These are phyloP conservation scores for Ailurus styani DNA, from an alignment of 2,113 vertebrate genomes.

Conservation along the genomic window DNA sequence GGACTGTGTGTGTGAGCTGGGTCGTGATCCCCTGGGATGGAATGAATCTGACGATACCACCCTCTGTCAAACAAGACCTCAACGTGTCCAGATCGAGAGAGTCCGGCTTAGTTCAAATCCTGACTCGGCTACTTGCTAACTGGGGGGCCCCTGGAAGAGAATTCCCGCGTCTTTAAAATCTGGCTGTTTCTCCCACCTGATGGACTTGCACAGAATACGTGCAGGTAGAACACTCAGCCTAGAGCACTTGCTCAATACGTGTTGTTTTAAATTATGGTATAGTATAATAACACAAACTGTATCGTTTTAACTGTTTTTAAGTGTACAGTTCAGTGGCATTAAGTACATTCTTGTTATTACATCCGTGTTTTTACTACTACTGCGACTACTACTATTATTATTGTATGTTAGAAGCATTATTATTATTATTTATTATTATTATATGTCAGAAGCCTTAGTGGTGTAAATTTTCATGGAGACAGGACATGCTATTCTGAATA, in stretches of 20 bases:
- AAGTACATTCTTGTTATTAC: too few species aligned
- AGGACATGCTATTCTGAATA: background rate
- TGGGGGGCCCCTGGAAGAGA: background rate
- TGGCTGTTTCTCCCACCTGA: background rate
- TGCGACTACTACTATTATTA: background rate
- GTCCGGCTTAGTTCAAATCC: background rate
- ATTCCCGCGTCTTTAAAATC: background rate
- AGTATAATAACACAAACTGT: background rate
- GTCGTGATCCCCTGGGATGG: background rate
- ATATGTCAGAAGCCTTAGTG: background rate
- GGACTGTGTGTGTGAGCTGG: background rate
- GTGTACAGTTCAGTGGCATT: background rate
- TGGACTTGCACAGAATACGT: background rate
- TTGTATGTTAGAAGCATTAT: too few species aligned
- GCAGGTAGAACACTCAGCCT: background rate
- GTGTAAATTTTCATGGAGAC: background rate
- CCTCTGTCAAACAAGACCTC: background rate
- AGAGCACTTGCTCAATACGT: background rate
- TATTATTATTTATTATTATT: rapidly evolving
- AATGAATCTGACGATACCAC: background rate
- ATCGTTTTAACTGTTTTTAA: background rate
- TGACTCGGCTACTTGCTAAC: background rate
- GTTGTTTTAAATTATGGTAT: background rate
- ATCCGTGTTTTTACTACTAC: background rate
- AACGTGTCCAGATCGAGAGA: background rate